Evolutionary conservation across 2,888 invertebrate genomes (phyloP).

Genomic region (Altica lythri): DNA sequence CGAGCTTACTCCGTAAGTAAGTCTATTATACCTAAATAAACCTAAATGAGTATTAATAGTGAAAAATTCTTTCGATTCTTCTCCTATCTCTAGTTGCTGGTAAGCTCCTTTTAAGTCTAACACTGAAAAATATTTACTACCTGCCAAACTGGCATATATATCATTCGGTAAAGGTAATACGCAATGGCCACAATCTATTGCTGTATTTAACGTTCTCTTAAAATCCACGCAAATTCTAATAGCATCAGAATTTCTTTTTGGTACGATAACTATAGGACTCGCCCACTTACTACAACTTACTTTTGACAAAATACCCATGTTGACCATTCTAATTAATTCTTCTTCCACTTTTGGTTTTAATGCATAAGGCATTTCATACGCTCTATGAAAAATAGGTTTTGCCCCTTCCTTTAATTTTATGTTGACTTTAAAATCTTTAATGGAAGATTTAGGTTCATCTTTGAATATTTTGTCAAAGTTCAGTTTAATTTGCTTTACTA

Average conservation of each 20-base stretch:
- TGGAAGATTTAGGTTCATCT: conserved; percentile 5
- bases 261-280: conserved; percentile 46
- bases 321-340: conserved; percentile 32
- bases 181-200: conserved; percentile 41
- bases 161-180: conserved; percentile 46
- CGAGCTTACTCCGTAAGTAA: conserved; percentile 13
- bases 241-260: conserved; percentile 37
- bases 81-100: conserved; percentile 11
- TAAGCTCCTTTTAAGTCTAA: conserved; percentile 4
- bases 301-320: conserved; percentile 35
- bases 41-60: conserved; percentile 18
- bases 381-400: conserved; percentile 13
- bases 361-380: conserved; percentile 36
- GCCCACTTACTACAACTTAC: conserved; percentile 41
- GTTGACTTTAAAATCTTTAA: conserved; percentile 17
- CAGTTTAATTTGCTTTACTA: not conserved
- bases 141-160: conserved; percentile 34
- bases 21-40: conserved; percentile 13
- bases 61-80: conserved; percentile 16
- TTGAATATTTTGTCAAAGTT: conserved; percentile 10
- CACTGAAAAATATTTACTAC: conserved; percentile 4
- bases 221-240: conserved; percentile 40
- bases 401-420: conserved; percentile 17
- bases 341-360: conserved; percentile 34
- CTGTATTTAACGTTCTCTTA: conserved; percentile 42